Base-by-base conservation (phyloP, 2,113 vertebrate genomes). In the Promerops cafer region DNA sequence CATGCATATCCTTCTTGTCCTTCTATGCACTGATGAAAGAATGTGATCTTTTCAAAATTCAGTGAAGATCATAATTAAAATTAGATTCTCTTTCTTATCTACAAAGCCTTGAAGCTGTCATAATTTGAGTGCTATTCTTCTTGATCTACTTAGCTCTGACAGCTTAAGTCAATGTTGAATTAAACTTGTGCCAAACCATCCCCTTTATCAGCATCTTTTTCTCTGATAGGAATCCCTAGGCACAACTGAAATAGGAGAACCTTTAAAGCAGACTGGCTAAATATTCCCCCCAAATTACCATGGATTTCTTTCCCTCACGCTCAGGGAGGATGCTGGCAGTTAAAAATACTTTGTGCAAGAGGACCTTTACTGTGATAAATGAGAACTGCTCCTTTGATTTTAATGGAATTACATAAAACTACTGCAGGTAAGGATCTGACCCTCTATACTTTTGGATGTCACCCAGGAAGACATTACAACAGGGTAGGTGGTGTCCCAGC, bases 41-140 rank as follows among this genome's bases (percentile, higher is more conserved):
- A 57, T 16, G 37, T 3, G 22, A 64, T 56, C 14, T 87, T 96
- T 86, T 79, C 76, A 88, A 90, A 94, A 93, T 83, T 89, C 68
- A 76, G 27, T 64, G 52, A 91, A 49, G 74, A 71, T 74, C 13
- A 18, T 72, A 90, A 94, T 83, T 83, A 96, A 91, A 93, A 94
- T 80, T 40, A 76, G 63, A 63, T 92, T 82, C 31, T 68, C 78
- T 91, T 74, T 65, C 35, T 83, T 82, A 68, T 47, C 72, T 87
- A 64, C 57, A 68, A 89, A 85, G 69, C 57, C 45, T 93, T 79
- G 65, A 90, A 94, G 63, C 59, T 84, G 24, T 87, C 64, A 40
- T 81, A 44, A 70, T 91, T n/a, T 79, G 60, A 85, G 53, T 50
- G 39, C 28, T 69, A 47, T 40, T 91, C 59, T 79, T 90, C 85